A percentile compares a stretch with the other conserved stretches of the same genome.
Evolutionary conservation across 2,113 vertebrate species (phyloP).

Genomic region (Pterocles burchelli): DNA sequence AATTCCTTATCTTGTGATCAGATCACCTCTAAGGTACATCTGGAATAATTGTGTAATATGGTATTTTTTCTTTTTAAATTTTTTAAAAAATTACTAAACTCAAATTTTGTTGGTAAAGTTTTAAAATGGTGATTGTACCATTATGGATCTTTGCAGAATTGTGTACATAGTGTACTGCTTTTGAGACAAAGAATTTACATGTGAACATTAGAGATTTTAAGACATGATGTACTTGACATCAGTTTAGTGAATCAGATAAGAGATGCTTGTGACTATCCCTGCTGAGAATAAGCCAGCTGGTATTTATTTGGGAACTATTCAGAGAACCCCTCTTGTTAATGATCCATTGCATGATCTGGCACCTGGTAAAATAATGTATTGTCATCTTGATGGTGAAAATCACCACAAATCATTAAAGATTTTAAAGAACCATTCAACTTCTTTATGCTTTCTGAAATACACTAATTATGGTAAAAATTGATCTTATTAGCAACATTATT

Average conservation of each 20-base stretch:
- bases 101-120: background rate
- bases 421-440: slow-evolving; percentile 22
- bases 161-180: background rate
- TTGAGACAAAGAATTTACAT: slow-evolving; percentile 31
- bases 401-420: slow-evolving; percentile 66
- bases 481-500: slow-evolving; percentile 55
- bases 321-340: slow-evolving; percentile 66
- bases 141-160: slow-evolving; percentile 20
- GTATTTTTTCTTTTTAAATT: background rate
- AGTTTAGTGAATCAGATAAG: slow-evolving; percentile 28
- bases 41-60: background rate
- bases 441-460: slow-evolving; percentile 52
- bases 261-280: slow-evolving; percentile 54
- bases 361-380: slow-evolving; percentile 70
- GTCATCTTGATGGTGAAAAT: slow-evolving; percentile 68
- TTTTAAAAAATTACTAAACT: background rate
- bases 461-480: slow-evolving; percentile 57
- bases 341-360: slow-evolving; percentile 68
- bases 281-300: slow-evolving; percentile 71
- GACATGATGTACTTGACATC: slow-evolving; percentile 63
- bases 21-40: background rate
- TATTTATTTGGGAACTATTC: slow-evolving; percentile 71
- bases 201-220: slow-evolving; percentile 39
- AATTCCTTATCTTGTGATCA: background rate
- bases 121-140: background rate